Evolutionary conservation across 2,888 invertebrate species (phyloP), one percentile per base, ranked within the genome.

Genomic region (Sminthurinus aureus): DNA sequence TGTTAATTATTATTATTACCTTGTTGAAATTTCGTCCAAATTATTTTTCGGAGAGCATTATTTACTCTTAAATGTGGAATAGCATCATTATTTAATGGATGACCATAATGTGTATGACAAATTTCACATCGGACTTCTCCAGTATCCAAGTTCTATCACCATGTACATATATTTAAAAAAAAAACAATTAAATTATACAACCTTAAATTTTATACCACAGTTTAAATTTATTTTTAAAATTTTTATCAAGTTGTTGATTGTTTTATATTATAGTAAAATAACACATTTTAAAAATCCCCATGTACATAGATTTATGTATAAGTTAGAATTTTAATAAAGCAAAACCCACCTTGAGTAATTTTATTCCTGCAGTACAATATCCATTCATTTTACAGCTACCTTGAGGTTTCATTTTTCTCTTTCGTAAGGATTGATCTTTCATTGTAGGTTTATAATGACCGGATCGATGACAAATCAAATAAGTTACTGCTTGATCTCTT

Each of bases 371-470:
- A 38, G 88, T 88, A 66, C 88, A 88, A 77, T 88, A 87, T 0
- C 87, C 87, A 18, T 86, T 86, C 81, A 88, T 88, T 83, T 88
- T 88, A 69, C 88, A 88, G 58, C 87, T 87, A 24, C 88, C 88
- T 80, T 88, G 88, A 18, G 88, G 88, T 64, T 88, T 88, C 87
- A 88, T 85, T 81, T 85, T 87, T n/a, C 88, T 38, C 83, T 88
- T 86, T 71, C 87, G 75, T 24, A 85, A 81, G 9, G 84, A 79
- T n/a, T 82, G 75, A 80, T 85, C 86, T 11, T 67, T 83, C 85
- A 87, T 85, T 0, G 88, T 88, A 1, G 88, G 87, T 26, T 88
- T 88, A 80, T 88, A 88, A 76, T 87, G 86, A 20, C 88, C 88
- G 11, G 87, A 87, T 4, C 88, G 84, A 74, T 88, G 88, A 51